Conservation (phyloP, 2,797 vertebrate genomes). For the Sparus aurata region DNA sequence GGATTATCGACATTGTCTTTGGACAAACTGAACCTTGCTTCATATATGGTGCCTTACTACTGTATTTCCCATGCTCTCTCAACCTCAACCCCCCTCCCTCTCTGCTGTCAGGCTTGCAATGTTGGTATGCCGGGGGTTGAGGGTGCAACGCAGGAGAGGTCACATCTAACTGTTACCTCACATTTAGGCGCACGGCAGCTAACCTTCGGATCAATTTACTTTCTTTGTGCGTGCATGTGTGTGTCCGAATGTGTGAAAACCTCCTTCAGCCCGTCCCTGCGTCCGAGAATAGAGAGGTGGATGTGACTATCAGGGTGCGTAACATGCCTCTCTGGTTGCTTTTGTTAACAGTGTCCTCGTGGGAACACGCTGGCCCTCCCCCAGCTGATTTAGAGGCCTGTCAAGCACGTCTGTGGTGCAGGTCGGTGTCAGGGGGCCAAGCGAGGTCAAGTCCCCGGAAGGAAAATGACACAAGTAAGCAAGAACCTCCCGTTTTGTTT, state of each 20-base stretch:
- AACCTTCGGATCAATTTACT: constrained; percentile 37
- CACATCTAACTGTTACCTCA: constrained; percentile 32
- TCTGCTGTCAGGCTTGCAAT: constrained; percentile 6
- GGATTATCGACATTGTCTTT: constrained; percentile 26
- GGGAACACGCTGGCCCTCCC: constrained; percentile 53
- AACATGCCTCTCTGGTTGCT: constrained; percentile 45
- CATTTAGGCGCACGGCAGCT: constrained; percentile 17
- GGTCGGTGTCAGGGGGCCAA: constrained; percentile 52
- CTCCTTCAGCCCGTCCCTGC: constrained; percentile 13
- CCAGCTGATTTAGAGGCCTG: constrained; percentile 51
- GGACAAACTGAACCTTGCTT: not conserved
- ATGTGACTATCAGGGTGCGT: constrained; percentile 24
- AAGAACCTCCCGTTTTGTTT: constrained; percentile 39
- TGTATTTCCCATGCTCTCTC: constrained; percentile 25
- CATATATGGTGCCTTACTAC: not conserved
- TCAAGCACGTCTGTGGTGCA: constrained; percentile 48
- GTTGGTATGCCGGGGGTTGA: constrained; percentile 27
- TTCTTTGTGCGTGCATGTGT: constrained; percentile 1
- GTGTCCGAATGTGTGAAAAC: constrained; percentile 32
- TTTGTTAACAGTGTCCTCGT: constrained; percentile 64
- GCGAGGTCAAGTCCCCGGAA: constrained; percentile 49
- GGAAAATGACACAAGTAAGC: constrained; percentile 52
- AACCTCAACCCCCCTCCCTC: constrained; percentile 11
- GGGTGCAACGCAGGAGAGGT: constrained; percentile 24
- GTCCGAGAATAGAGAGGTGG: constrained; percentile 49